Evolutionary conservation across 2,888 invertebrate species (phyloP).

Genomic region (Pterostichus madidus): DNA sequence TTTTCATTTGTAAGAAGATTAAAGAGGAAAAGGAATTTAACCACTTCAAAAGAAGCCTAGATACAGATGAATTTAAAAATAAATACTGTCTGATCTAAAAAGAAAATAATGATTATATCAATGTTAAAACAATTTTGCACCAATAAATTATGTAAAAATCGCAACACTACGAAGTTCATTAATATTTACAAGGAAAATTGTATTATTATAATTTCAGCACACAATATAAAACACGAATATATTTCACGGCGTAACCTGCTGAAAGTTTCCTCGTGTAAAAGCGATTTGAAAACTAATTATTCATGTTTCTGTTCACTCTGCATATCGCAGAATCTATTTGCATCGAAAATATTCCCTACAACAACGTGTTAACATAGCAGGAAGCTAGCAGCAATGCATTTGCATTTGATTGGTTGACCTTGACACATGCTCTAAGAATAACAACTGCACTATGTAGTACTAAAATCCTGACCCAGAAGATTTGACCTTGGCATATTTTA

Average conservation of each 20-base stretch:
- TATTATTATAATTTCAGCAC: neutral
- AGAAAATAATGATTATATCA: too few relatives aligned
- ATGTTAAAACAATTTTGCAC: too few relatives aligned
- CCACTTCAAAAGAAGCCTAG: too few relatives aligned
- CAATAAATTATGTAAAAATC: too few relatives aligned
- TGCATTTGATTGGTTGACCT: constrained; percentile 25
- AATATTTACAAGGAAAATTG: neutral
- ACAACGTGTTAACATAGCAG: constrained; percentile 3
- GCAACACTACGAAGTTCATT: neutral
- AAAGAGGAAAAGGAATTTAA: too few relatives aligned
- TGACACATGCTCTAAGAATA: neutral
- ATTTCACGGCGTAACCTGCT: neutral
- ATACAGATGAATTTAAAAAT: too few relatives aligned
- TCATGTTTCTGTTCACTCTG: constrained; percentile 11
- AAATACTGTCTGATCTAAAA: too few relatives aligned
- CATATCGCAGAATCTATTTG: constrained; percentile 15
- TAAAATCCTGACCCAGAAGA: neutral
- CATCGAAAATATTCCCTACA: constrained; percentile 15
- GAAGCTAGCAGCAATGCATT: constrained; percentile 20
- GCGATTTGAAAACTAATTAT: constrained; percentile 1
- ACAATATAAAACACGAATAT: constrained; percentile 1
- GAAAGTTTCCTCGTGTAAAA: neutral
- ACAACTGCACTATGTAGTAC: constrained; percentile 1
- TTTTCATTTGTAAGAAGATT: too few relatives aligned
- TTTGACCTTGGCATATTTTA: neutral